phyloP scores from a whole-genome alignment of 2,888 invertebrate genomes.

The Stomorhina lunata region DNA sequence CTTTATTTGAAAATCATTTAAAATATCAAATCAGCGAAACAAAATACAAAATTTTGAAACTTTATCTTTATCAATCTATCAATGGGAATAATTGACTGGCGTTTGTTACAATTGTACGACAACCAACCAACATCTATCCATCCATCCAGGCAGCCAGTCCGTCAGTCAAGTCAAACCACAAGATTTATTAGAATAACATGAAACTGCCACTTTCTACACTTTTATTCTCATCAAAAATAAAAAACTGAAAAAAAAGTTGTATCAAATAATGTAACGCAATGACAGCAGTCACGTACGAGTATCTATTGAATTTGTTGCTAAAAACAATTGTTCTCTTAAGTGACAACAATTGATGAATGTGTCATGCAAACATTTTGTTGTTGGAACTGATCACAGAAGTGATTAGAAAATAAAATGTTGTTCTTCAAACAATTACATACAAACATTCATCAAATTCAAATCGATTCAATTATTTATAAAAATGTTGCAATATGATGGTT shows the following conservation, averaged over 20 bases:
- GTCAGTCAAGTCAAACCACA: conserved; percentile 51
- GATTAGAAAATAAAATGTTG: conserved; percentile 26
- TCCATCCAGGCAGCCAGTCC: conserved; percentile 28
- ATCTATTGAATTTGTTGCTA: background rate
- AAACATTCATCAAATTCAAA: conserved; percentile 40
- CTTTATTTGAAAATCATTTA: background rate
- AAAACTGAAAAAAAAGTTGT: background rate
- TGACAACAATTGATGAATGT: conserved; percentile 42
- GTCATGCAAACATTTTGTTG: conserved; percentile 31
- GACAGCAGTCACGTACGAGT: conserved; percentile 54
- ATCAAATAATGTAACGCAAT: conserved; percentile 17
- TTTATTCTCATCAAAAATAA: conserved; percentile 18
- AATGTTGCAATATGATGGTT: background rate
- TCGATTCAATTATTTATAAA: conserved; percentile 35
- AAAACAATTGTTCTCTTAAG: conserved; percentile 26
- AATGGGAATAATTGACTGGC: background rate
- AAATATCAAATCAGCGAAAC: background rate
- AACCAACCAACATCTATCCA: too few species aligned
- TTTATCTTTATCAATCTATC: conserved; percentile 4
- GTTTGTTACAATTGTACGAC: conserved; percentile 26
- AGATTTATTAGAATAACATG: conserved; percentile 54
- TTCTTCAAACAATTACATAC: conserved; percentile 38
- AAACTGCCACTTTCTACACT: conserved; percentile 45
- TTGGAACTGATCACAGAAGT: background rate
- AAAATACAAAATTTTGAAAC: conserved; percentile 17